Base-by-base conservation (phyloP, 2,888 invertebrate species). In the Auanema sp. region DNA sequence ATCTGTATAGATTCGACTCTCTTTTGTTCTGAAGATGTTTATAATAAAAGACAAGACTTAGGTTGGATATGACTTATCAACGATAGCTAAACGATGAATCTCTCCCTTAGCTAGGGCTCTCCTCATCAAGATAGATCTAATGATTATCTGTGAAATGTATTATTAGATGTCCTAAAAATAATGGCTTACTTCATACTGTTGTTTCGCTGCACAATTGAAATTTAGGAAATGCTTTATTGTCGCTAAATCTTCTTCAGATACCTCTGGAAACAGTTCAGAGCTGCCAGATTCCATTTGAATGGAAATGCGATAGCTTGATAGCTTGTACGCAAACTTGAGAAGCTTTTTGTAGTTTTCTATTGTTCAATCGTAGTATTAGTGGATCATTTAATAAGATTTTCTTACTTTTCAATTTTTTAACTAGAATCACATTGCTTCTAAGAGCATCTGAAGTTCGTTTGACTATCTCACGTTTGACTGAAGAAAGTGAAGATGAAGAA, bases 191-290 rank as follows among this genome's bases (percentile, higher is more conserved):
- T 66, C 64, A 41, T 75, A 75, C 44, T 65, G 60, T 42, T 69
- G 70, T 49, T 75, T 75, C 64, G 68, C 65, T 0, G 70, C 66
- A 40, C 75, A 75, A 52, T 63, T 72, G 52, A 64, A 71, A 47
- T 75, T 75, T n/a, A 68, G 50, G 47, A 64, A 68, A 18, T 72
- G 72, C 2, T 62, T 52, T 10, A 72, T 54, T 10, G 60, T 56
- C 0, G 52, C 62, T 1, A 64, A 21, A 59, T 72, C 69, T 11
- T 67, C 71, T 0, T 60, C 47, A 41, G 64, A 62, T 14, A 59
- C 64, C 11, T 66, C 64, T 40, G 58, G 33, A 16, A 72, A 18
- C 10, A 40, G 18, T 23, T 42, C n/a, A 33, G 55, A 50, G 14
- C 49, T 42, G 0, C 47, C 18, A 0, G 60, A 42, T 16, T 60